These are phyloP conservation scores for Blera fallax DNA, from an alignment of 2,888 invertebrate genomes.

Conservation along the genomic window DNA sequence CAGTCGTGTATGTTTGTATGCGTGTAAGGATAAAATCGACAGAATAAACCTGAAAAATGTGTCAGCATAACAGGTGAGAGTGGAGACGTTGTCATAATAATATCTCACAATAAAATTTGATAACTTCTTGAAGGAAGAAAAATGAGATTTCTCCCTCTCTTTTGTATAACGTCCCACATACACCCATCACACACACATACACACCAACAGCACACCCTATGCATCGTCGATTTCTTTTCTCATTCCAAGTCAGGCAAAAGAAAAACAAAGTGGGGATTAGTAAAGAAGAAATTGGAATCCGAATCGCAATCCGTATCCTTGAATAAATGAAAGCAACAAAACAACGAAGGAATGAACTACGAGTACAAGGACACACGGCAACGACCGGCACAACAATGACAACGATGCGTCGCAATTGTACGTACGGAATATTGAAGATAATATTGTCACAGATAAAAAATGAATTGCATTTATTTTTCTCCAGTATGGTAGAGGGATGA, in stretches of 20 bases:
- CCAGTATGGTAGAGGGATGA: background rate
- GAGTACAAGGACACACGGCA: background rate
- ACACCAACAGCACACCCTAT: background rate
- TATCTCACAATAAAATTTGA: slow-evolving; percentile 70
- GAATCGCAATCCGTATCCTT: slow-evolving; percentile 30
- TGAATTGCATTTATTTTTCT: slow-evolving; percentile 50
- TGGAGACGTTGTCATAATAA: slow-evolving; percentile 59
- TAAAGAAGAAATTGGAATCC: slow-evolving; percentile 47
- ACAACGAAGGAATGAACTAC: background rate
- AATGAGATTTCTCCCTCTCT: slow-evolving; percentile 49
- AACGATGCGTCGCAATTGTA: slow-evolving; percentile 35
- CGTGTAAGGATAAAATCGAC: slow-evolving; percentile 26
- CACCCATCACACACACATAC: background rate
- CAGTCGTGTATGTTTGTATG: slow-evolving; percentile 4
- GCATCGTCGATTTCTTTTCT: background rate
- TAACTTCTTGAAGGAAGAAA: slow-evolving; percentile 64
- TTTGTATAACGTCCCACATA: background rate
- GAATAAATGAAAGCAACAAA: too few species aligned
- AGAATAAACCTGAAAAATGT: slow-evolving; percentile 63
- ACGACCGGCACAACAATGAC: background rate
- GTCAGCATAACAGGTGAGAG: slow-evolving; percentile 59
- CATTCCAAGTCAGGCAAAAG: background rate
- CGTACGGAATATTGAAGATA: slow-evolving; percentile 22
- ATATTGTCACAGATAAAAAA: slow-evolving; percentile 52
- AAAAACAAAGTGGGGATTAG: slow-evolving; percentile 55